phyloP scores from a whole-genome alignment of 2,113 vertebrate species.

The Geococcyx californianus region DNA sequence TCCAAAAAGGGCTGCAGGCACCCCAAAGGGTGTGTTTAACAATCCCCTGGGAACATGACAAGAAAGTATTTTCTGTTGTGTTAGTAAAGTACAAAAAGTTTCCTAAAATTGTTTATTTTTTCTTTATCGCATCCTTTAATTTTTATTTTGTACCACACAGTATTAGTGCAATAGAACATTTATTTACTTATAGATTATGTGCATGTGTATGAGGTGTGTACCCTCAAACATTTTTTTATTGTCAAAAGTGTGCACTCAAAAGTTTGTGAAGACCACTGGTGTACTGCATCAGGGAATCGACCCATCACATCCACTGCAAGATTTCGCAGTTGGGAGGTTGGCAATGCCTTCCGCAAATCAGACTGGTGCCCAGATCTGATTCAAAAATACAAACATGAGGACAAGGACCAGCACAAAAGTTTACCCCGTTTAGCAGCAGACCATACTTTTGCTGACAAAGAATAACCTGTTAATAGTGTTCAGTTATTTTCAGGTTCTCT shows the following conservation, averaged over 20 bases:
- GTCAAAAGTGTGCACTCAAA: neutral
- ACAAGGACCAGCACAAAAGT: neutral
- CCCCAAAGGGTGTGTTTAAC: neutral
- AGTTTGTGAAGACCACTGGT: neutral
- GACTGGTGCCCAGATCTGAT: neutral
- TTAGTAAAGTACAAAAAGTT: neutral
- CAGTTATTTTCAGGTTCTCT: neutral
- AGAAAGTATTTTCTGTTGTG: neutral
- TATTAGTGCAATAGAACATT: rapidly evolving
- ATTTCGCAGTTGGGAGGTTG: neutral
- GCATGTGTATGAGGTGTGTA: neutral
- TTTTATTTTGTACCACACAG: neutral
- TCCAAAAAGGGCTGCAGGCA: neutral
- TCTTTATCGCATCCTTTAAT: neutral
- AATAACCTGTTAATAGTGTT: neutral
- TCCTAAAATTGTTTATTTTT: neutral
- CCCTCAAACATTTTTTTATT: rapidly evolving
- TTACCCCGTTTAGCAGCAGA: neutral
- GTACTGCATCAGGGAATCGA: neutral
- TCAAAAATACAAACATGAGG: neutral
- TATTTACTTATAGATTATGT: too few species aligned
- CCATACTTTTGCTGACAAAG: neutral
- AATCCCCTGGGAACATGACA: rapidly evolving
- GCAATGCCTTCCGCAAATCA: neutral
- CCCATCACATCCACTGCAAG: neutral